These are phyloP conservation scores for Mactra quadrangularis DNA, from an alignment of 1,140 invertebrate species.

Conservation along the genomic window DNA sequence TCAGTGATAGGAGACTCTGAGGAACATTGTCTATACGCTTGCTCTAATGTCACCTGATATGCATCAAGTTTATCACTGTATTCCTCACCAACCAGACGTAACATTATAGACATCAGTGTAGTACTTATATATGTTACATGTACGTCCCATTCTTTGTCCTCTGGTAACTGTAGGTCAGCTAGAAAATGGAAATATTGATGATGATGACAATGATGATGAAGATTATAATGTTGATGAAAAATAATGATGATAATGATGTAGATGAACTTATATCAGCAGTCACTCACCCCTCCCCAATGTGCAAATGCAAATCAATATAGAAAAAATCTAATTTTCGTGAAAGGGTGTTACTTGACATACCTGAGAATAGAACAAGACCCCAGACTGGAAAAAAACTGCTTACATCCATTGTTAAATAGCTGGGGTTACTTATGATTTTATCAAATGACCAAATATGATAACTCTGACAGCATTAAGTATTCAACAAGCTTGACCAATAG, in stretches of 20 bases:
- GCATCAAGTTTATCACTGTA: constrained; percentile 60
- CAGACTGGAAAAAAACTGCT: too few species aligned
- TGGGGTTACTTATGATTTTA: too few species aligned
- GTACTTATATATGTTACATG: constrained; percentile 62
- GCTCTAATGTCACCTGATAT: constrained; percentile 22
- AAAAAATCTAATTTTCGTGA: too few species aligned
- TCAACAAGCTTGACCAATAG: not conserved
- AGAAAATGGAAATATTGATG: not conserved
- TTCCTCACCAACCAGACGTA: constrained; percentile 63
- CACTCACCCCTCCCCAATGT: too few species aligned
- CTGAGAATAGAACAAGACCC: too few species aligned
- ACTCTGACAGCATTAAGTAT: not conserved
- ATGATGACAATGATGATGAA: too few species aligned
- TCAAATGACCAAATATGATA: not conserved
- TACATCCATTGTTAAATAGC: too few species aligned
- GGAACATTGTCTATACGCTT: constrained; percentile 23
- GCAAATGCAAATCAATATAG: too few species aligned
- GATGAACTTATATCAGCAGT: too few species aligned
- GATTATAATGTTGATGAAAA: too few species aligned
- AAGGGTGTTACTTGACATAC: too few species aligned
- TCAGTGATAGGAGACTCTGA: constrained; percentile 21
- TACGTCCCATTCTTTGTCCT: constrained; percentile 64
- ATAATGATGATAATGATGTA: too few species aligned
- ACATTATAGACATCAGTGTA: constrained; percentile 52
- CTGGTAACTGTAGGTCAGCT: constrained; percentile 59